Evolutionary conservation across 2,888 invertebrate species (phyloP).

Genomic region (Apotomis betuletana): DNA sequence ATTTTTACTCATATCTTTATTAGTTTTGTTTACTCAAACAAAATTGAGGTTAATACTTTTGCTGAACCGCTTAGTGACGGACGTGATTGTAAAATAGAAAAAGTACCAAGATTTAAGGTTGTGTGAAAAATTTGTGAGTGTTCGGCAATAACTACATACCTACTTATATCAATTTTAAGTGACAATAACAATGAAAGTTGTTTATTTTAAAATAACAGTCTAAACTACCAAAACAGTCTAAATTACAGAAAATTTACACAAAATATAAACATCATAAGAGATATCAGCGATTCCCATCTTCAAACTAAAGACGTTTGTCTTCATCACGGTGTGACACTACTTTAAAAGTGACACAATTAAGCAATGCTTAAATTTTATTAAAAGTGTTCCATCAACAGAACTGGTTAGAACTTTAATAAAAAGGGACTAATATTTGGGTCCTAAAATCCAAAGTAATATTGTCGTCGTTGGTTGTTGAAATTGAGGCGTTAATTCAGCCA

Average conservation of each 20-base stretch:
- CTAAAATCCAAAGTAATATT: no score
- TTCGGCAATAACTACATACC: background rate
- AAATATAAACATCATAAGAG: no score
- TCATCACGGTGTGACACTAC: no score
- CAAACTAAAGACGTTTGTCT: no score
- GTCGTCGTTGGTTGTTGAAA: no score
- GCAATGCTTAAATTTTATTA: no score
- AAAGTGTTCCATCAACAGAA: no score
- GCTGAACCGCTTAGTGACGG: slow-evolving; percentile 45
- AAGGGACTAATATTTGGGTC: no score
- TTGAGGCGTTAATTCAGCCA: no score
- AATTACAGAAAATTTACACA: background rate
- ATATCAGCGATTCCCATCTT: no score
- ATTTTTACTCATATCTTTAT: slow-evolving; percentile 53
- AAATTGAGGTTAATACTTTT: slow-evolving; percentile 56
- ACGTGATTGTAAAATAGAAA: slow-evolving; percentile 44
- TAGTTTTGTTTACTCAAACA: slow-evolving; percentile 56
- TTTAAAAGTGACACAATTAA: no score
- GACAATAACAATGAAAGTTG: background rate
- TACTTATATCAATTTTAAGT: slow-evolving; percentile 11
- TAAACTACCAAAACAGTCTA: background rate
- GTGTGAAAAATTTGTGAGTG: slow-evolving; percentile 25
- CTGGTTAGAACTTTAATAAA: no score
- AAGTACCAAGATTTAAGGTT: background rate
- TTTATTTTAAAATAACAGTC: background rate